These are phyloP conservation scores for Calameuta filiformis DNA, from an alignment of 2,888 invertebrate genomes.

Conservation along the genomic window DNA sequence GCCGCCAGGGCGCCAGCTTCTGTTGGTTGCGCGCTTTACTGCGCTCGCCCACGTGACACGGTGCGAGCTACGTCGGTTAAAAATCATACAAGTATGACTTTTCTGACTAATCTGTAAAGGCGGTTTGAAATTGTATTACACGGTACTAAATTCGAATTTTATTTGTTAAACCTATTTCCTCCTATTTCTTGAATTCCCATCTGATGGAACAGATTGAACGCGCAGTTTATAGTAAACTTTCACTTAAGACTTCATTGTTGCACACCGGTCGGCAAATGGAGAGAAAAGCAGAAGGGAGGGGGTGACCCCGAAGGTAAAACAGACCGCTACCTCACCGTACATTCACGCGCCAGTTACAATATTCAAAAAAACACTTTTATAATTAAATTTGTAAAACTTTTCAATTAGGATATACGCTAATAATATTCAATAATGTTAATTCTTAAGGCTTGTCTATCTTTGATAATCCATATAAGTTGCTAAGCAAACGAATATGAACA, in stretches of 20 bases:
- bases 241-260: not conserved
- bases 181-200: not conserved
- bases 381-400: not conserved
- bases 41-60: not conserved
- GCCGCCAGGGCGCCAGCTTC: slow-evolving; percentile 42
- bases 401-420: not conserved
- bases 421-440: not conserved
- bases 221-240: not conserved
- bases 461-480: not conserved
- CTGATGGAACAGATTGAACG: not conserved
- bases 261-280: not conserved
- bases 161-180: not conserved
- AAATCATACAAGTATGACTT: not conserved
- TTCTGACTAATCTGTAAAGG: not conserved
- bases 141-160: not conserved
- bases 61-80: not conserved
- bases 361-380: not conserved
- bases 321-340: not conserved
- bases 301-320: not conserved
- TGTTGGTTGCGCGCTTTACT: not conserved
- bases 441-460: not conserved
- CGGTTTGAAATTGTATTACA: not conserved
- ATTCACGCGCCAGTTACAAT: not conserved
- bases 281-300: not conserved
- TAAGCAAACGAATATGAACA: not conserved